Base-by-base conservation (phyloP, 2,797 vertebrate species). In the Nyctibius grandis region DNA sequence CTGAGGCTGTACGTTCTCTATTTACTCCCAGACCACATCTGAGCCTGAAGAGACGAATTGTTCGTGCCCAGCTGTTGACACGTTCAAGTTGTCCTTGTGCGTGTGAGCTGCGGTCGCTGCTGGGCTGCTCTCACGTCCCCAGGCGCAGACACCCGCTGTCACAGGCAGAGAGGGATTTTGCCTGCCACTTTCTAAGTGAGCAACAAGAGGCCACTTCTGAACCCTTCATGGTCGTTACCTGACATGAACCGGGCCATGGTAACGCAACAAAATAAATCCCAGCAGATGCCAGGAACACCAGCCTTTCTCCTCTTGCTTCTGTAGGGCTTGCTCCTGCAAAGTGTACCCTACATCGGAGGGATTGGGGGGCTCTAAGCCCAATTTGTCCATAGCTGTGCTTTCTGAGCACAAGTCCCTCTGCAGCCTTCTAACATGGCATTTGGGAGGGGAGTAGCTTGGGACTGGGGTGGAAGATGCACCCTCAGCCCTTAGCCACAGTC, bases 281-380 rank as follows among this genome's bases (percentile, higher is more conserved):
- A 76, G 28, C 21, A 33, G 23, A 22, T 28, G 61, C 53, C 22
- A 22, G 40, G 25, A 47, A 38, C 47, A 15, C 20, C 51, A 77
- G 0, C 23, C 8, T 60, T 73, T 53, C 60, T 73, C 26, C 18
- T 1, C 26, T 28, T 56, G 47, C 25, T 75, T 28, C 0, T 5
- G 9, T 56, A n/a, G 36, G 15, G 21, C n/a, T 70, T 42, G 19
- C 6, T 57, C 8, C 33, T 45, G 15, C 51, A 11, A 59, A 38
- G 16, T 2, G 4, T 29, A 22, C 8, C 53, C 5, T 25, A 0
- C 1, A 0, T 26, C 7, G 1, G 60, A 44, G 33, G 31, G 44
- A 50, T 0, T 26, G 29, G 3, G 18, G 31, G 6, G 1, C 4
- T 65, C 36, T 12, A 29, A 74, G 44, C 4, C 0, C 1, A 2